Percentiles rank a stretch among this genome's conserved stretches.
phyloP scores from a whole-genome alignment of 2,797 vertebrate genomes.

The Iguana delicatissima region DNA sequence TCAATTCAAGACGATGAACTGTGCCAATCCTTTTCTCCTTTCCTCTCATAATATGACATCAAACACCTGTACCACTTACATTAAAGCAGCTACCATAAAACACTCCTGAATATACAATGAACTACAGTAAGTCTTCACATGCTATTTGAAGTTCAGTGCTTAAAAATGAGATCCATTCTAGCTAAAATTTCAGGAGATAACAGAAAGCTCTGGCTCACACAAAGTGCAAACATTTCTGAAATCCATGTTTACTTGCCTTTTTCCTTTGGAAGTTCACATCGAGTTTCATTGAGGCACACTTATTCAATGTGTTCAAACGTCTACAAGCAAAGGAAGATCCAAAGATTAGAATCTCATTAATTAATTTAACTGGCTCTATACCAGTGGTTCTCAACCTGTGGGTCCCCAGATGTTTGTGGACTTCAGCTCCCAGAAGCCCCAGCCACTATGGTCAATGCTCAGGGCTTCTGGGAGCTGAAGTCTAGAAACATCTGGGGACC shows the following conservation, averaged over 20 bases:
- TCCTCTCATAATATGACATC: neutral
- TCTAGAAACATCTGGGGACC: no score
- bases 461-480: no score
- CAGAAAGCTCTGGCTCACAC: conserved; percentile 30
- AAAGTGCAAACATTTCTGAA: conserved; percentile 36
- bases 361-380: conserved; percentile 50
- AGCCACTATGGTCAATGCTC: no score
- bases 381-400: no score
- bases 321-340: conserved; percentile 83
- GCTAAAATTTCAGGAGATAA: conserved; percentile 12
- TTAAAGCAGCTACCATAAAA: conserved; percentile 24
- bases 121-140: neutral
- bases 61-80: conserved; percentile 1
- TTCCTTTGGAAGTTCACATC: conserved; percentile 97
- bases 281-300: conserved; percentile 99
- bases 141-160: conserved; percentile 15
- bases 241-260: conserved; percentile 86
- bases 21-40: neutral
- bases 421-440: no score
- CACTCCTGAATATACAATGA: conserved; percentile 2
- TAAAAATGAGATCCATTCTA: neutral
- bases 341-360: conserved; percentile 64
- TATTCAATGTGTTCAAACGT: conserved; percentile 97
- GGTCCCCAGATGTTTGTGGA: no score
- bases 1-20: neutral